A percentile compares a stretch with the other conserved stretches of the same genome.
These are phyloP conservation scores for Enoplosus armatus DNA, from an alignment of 2,797 vertebrate genomes.

Conservation along the genomic window DNA sequence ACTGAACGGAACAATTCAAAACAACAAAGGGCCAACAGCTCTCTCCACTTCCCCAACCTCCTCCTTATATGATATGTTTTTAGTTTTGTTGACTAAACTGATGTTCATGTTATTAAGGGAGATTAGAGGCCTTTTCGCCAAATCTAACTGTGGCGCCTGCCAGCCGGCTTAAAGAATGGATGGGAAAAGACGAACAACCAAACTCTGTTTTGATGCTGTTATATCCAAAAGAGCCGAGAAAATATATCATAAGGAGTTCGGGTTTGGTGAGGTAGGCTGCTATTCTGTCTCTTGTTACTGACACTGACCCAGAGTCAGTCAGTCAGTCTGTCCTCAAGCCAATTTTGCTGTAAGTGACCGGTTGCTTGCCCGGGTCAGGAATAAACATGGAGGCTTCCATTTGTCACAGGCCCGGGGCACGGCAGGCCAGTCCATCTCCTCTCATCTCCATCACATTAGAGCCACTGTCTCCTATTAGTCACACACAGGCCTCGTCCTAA, in stretches of 20 bases:
- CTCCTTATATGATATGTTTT: background rate
- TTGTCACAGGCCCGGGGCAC: conserved; percentile 12
- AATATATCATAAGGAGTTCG: background rate
- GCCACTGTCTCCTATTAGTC: conserved; percentile 46
- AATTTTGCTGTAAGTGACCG: conserved; percentile 36
- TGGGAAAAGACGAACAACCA: background rate
- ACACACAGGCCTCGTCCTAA: conserved; percentile 34
- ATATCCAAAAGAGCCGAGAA: background rate
- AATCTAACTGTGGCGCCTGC: background rate
- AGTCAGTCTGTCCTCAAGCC: conserved; percentile 17
- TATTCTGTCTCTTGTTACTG: background rate
- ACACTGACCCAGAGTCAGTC: conserved; percentile 14
- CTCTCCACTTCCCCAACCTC: background rate
- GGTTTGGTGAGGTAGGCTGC: background rate
- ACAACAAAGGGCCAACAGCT: background rate
- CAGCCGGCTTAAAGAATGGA: background rate
- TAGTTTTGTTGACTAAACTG: background rate
- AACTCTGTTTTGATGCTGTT: background rate
- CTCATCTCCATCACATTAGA: conserved; percentile 46
- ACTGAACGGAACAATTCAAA: background rate
- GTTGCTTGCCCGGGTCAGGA: conserved; percentile 1
- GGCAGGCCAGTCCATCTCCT: conserved; percentile 30
- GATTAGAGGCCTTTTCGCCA: background rate
- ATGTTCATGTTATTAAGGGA: background rate
- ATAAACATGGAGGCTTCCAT: conserved; percentile 35